These are phyloP conservation scores for Nixonia krombeini DNA, from an alignment of 1,140 invertebrate species.

Conservation along the genomic window DNA sequence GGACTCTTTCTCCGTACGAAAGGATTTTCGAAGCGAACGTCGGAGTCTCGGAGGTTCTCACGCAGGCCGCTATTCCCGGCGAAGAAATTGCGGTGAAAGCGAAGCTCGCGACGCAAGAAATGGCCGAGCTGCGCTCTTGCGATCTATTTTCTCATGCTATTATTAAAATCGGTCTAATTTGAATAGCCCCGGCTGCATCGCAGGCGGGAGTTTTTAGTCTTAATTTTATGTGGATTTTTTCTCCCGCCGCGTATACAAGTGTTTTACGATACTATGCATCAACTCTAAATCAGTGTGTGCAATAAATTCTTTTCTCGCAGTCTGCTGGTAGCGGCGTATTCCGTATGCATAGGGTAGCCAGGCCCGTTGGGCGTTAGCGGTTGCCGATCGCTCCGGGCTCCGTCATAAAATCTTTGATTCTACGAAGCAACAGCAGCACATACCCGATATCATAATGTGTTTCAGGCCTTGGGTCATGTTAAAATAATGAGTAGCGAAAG, in stretches of 20 bases:
- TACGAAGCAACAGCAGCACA: conserved; percentile 52
- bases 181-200: conserved; percentile 12
- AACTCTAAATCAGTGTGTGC: conserved; percentile 64
- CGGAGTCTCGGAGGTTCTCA: too few relatives aligned
- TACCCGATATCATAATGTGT: conserved; percentile 55
- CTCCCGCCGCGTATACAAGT: conserved; percentile 3
- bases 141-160: background rate
- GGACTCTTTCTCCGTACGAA: background rate
- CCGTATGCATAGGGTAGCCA: conserved; percentile 69
- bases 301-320: conserved; percentile 65
- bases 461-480: conserved; percentile 42
- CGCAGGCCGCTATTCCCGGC: too few relatives aligned
- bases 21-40: background rate
- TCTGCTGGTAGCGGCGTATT: conserved; percentile 65
- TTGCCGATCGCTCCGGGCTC: conserved; percentile 56
- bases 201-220: background rate
- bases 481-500: conserved; percentile 28
- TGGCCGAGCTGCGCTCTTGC: background rate
- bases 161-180: conserved; percentile 1
- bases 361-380: conserved; percentile 55
- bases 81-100: background rate
- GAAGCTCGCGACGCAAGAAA: background rate
- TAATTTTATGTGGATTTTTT: conserved; percentile 33
- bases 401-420: conserved; percentile 64
- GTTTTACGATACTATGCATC: conserved; percentile 28